Evolutionary conservation across 1,140 invertebrate genomes (phyloP), one percentile per base, ranked within the genome.

Genomic region (Bombus soroeensis): DNA sequence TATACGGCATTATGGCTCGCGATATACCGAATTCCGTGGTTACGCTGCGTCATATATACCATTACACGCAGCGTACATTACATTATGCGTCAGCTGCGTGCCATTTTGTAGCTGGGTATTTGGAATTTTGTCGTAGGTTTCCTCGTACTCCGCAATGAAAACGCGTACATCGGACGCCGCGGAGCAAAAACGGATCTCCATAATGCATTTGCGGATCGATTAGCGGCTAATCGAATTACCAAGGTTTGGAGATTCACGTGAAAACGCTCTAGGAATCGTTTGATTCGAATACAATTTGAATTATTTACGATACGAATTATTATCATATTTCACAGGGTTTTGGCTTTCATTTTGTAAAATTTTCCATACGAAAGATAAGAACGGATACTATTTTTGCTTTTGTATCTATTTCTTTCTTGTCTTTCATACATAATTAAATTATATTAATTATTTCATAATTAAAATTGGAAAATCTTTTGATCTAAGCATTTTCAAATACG

Each of bases 1-100:
- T 85, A 80, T 59, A 39, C 66, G 32, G 57, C 25, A 80, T 79
- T 72, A 62, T 76, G 68, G 68, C 64, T 78, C 39, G 77, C 66
- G 70, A 85, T 77, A 70, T 80, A 80, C 83, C 66, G 57, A 80
- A 85, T 85, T 85, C 83, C 77, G 83, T 80, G 83, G 83, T 85
- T 57, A 47, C 77, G 10, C 66, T 13, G 53, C 53, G 77, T 84
- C 76, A 79, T 84, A 79, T 84, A 84, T 84, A 79, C 76, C 77
- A 80, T 73, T 80, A 80, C 77, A 72, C 66, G 77, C 32, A 43
- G 66, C 68, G 57, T 64, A 75, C 47, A 80, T 85, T 85, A 85
- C 83, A 85, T 85, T 85, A 85, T 80, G 77, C 77, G 70, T 77
- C 83, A 73, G 68, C 83, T 80, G 83, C 68, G 68, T 85, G 70